Percentiles rank a stretch among this genome's conserved stretches.
Evolutionary conservation across 2,797 vertebrate species (phyloP).

Genomic region (Ateles fusciceps): DNA sequence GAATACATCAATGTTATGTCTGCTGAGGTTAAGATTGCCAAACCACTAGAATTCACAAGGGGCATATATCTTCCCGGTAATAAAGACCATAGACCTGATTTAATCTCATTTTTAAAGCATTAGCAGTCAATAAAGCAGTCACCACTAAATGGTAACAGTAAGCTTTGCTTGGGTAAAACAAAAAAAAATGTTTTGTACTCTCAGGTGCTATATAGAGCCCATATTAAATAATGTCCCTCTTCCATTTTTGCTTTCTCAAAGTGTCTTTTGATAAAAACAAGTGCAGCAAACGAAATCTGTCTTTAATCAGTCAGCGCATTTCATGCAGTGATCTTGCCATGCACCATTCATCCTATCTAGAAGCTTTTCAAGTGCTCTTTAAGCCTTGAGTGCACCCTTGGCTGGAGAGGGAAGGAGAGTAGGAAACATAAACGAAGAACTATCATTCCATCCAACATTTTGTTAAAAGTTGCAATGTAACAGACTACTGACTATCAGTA

Average conservation of each 20-base stretch:
- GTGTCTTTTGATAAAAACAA: conserved; percentile 57
- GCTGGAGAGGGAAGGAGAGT: conserved; percentile 16
- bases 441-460: background rate
- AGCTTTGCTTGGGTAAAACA: background rate
- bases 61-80: conserved; percentile 56
- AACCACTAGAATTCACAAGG: conserved; percentile 58
- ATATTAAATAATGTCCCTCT: conserved; percentile 12
- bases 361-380: conserved; percentile 57
- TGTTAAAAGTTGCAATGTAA: conserved; percentile 49
- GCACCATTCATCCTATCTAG: background rate
- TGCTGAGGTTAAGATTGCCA: conserved; percentile 72
- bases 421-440: conserved; percentile 43
- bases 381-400: background rate
- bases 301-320: conserved; percentile 39
- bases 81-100: conserved; percentile 67
- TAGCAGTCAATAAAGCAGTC: conserved; percentile 76
- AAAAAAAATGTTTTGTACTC: background rate
- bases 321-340: background rate
- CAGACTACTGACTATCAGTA: background rate
- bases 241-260: conserved; percentile 27
- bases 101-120: conserved; percentile 74
- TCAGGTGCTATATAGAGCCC: background rate
- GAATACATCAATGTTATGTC: conserved; percentile 73
- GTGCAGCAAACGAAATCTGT: conserved; percentile 26
- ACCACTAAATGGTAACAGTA: conserved; percentile 53